Percentiles rank a stretch among this genome's conserved stretches.
Evolutionary conservation across 2,797 vertebrate genomes (phyloP).

Genomic region (Leptoclinus maculatus): DNA sequence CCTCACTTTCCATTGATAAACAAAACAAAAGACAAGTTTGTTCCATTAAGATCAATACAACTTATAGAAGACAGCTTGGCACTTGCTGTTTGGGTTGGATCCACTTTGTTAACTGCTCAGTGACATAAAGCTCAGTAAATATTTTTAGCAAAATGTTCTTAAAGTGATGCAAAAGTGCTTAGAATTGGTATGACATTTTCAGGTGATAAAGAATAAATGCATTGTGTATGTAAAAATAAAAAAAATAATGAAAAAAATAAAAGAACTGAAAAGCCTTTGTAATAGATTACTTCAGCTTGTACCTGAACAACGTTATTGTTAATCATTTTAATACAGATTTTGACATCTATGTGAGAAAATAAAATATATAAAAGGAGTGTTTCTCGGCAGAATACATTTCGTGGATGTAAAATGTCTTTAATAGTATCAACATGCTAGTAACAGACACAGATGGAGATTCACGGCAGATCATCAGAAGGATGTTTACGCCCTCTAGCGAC

Average conservation of each 20-base stretch:
- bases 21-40: neutral
- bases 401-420: too few species aligned
- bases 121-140: neutral
- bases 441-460: neutral
- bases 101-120: neutral
- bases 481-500: conserved; percentile 58
- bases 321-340: neutral
- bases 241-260: neutral
- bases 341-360: neutral
- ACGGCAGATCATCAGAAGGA: neutral
- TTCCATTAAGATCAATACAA: neutral
- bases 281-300: neutral
- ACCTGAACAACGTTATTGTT: neutral
- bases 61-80: neutral
- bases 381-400: neutral
- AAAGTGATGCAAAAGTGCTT: neutral
- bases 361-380: neutral
- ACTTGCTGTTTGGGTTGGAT: neutral
- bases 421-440: neutral
- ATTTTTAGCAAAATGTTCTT: neutral
- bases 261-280: neutral
- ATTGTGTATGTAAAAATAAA: neutral
- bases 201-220: neutral
- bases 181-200: neutral
- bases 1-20: neutral